These are phyloP conservation scores for Turdus rufiventris DNA, from an alignment of 2,113 vertebrate genomes.

Conservation along the genomic window DNA sequence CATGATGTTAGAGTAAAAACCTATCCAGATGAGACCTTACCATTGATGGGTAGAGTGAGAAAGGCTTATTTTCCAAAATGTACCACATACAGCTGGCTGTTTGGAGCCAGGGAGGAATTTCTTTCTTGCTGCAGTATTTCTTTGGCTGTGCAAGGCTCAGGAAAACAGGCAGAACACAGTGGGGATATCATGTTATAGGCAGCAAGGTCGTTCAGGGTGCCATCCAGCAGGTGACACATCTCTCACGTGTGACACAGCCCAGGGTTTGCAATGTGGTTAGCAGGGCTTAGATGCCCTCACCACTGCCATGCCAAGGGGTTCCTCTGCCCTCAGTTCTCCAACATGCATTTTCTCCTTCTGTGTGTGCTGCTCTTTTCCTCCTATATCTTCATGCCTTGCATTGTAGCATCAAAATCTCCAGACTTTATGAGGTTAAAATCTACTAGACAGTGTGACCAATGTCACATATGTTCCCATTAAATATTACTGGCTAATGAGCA, in stretches of 20 bases:
- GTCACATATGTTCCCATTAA: background rate
- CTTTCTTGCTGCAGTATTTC: background rate
- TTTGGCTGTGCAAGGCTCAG: background rate
- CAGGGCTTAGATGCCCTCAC: background rate
- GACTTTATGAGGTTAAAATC: background rate
- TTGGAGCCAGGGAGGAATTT: background rate
- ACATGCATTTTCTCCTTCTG: background rate
- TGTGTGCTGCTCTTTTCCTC: background rate
- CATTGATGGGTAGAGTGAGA: background rate
- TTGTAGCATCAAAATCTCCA: background rate
- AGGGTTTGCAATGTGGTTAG: background rate
- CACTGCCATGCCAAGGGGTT: rapidly evolving
- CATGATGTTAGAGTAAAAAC: background rate
- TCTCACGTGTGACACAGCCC: background rate
- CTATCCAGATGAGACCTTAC: background rate
- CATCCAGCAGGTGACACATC: background rate
- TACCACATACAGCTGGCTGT: rapidly evolving
- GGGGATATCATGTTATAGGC: rapidly evolving
- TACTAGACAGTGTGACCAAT: rapidly evolving
- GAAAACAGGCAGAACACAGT: background rate
- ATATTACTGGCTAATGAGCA: background rate
- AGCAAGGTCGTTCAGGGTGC: background rate
- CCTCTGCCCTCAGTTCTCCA: background rate
- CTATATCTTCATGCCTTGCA: background rate
- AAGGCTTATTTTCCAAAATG: background rate